Percentiles rank a stretch among this genome's conserved stretches.
Evolutionary conservation across 2,888 invertebrate species (phyloP).

Genomic region (Spodoptera littoralis): DNA sequence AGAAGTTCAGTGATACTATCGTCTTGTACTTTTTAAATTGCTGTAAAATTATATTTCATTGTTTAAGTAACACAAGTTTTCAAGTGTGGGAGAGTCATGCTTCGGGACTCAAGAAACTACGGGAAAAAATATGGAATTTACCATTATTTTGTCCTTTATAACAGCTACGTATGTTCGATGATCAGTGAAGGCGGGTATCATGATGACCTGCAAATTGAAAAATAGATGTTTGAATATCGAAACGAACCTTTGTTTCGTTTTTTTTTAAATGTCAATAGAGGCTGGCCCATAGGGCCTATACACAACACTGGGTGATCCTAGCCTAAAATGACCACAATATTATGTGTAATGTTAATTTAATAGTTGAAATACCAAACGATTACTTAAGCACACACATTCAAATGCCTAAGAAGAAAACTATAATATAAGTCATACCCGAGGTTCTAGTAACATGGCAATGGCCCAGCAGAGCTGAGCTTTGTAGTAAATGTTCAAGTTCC

Average conservation of each 20-base stretch:
- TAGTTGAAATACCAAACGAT: too few relatives aligned
- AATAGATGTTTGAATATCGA: too few relatives aligned
- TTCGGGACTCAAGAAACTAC: too few relatives aligned
- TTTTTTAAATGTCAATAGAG: neutral
- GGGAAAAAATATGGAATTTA: conserved; percentile 45
- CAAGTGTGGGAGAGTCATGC: too few relatives aligned
- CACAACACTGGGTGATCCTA: too few relatives aligned
- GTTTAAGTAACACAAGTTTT: too few relatives aligned
- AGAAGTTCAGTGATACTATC: conserved; percentile 66
- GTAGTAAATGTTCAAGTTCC: conserved; percentile 70
- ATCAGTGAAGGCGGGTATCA: conserved; percentile 68
- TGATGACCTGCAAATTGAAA: conserved; percentile 69
- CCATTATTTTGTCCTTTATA: conserved; percentile 80
- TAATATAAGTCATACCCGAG: conserved; percentile 65
- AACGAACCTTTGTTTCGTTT: too few relatives aligned
- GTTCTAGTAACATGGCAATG: conserved; percentile 76
- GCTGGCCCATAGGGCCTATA: neutral
- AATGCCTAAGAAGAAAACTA: neutral
- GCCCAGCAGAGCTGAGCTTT: conserved; percentile 84
- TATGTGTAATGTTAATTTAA: too few relatives aligned
- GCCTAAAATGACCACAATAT: too few relatives aligned
- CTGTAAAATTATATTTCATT: conserved; percentile 61
- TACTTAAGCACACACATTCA: too few relatives aligned
- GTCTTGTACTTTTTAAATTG: conserved; percentile 71
- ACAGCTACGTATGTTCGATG: conserved; percentile 64